phyloP scores from a whole-genome alignment of 2,797 vertebrate genomes.

The Labroides dimidiatus region DNA sequence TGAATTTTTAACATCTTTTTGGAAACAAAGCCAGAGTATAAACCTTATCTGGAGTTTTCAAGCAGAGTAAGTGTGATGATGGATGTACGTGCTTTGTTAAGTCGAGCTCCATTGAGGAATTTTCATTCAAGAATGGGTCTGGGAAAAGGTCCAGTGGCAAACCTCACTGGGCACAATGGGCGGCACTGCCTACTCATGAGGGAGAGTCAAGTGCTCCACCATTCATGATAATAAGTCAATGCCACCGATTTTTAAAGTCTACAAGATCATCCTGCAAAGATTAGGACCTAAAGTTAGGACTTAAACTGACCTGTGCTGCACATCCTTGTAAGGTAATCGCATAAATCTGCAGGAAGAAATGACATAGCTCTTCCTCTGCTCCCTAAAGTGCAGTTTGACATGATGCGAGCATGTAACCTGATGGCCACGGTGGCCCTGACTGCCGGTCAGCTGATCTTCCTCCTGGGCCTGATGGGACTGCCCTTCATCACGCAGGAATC shows the following conservation, averaged over 20 bases:
- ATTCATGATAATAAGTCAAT: conserved; percentile 45
- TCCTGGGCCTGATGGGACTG: conserved; percentile 91
- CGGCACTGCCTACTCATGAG: conserved; percentile 5
- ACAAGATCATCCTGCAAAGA: background rate
- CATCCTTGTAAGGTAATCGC: background rate
- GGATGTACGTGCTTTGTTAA: conserved; percentile 20
- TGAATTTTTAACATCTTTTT: background rate
- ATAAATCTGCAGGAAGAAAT: conserved; percentile 25
- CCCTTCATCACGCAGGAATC: conserved; percentile 91
- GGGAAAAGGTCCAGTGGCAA: conserved; percentile 32
- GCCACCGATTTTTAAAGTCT: too few relatives aligned
- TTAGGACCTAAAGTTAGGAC: conserved; percentile 3
- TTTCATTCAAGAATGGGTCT: conserved; percentile 54
- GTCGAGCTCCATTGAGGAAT: conserved; percentile 51
- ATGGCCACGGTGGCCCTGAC: conserved; percentile 94
- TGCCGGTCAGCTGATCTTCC: conserved; percentile 94
- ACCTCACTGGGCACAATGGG: conserved; percentile 37
- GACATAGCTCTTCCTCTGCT: conserved; percentile 47
- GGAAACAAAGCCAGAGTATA: background rate
- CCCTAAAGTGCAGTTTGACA: conserved; percentile 96
- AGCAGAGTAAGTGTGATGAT: background rate
- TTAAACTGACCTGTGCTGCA: too few relatives aligned
- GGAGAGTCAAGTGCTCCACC: conserved; percentile 12
- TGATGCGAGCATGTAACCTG: conserved; percentile 99
- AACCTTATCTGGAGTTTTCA: background rate